Evolutionary conservation across 2,888 invertebrate genomes (phyloP).

Genomic region (Tetranychus truncatus): DNA sequence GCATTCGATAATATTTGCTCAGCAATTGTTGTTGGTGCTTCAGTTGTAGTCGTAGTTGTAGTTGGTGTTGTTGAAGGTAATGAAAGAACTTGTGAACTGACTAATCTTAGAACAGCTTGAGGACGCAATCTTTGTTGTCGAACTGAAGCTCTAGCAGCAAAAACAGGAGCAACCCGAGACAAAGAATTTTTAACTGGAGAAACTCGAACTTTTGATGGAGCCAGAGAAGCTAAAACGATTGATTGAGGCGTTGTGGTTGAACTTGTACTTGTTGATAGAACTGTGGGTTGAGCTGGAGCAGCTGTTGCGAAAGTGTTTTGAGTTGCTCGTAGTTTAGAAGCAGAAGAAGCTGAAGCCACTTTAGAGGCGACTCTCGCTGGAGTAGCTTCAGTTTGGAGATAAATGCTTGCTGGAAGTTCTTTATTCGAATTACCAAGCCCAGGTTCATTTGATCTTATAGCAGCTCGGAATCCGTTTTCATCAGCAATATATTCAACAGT

Average conservation of each 20-base stretch:
- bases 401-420: neutral
- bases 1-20: neutral
- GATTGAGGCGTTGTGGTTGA: neutral
- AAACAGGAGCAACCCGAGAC: neutral
- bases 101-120: neutral
- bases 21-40: neutral
- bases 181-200: neutral
- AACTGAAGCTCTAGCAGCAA: neutral
- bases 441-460: constrained; percentile 9
- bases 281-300: neutral
- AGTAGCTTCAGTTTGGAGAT: neutral
- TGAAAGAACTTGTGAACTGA: neutral
- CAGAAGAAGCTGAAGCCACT: neutral
- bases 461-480: constrained; percentile 13
- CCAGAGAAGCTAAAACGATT: neutral
- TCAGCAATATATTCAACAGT: constrained; percentile 12
- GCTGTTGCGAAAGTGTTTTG: neutral
- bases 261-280: neutral
- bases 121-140: neutral
- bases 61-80: neutral
- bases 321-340: neutral
- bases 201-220: neutral
- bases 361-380: neutral
- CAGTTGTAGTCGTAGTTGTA: neutral
- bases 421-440: neutral